Conservation (phyloP, 2,888 invertebrate species). For the Carterocephalus palaemon region DNA sequence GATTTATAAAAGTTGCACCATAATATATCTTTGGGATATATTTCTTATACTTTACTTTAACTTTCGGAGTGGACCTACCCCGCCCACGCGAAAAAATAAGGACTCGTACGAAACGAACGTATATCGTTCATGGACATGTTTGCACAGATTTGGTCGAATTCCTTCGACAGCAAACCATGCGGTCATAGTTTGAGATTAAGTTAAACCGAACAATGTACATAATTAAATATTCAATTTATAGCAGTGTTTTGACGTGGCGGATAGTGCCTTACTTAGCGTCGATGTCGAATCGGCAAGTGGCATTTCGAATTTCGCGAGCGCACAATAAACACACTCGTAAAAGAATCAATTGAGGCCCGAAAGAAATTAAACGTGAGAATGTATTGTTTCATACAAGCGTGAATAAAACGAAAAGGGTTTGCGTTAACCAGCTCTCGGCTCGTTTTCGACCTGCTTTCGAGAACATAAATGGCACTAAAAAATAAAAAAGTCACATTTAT, state of each 20-base stretch:
- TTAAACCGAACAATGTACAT: too few species aligned
- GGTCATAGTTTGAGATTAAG: too few species aligned
- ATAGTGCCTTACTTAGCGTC: slow-evolving; percentile 5
- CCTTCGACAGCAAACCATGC: too few species aligned
- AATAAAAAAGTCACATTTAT: slow-evolving; percentile 70
- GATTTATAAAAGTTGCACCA: too few species aligned
- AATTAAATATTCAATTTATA: slow-evolving; percentile 1
- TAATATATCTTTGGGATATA: too few species aligned
- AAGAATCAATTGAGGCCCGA: slow-evolving; percentile 74
- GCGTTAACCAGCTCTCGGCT: slow-evolving; percentile 73
- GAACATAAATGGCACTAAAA: slow-evolving; percentile 72
- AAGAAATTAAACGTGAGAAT: slow-evolving; percentile 79
- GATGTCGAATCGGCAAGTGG: slow-evolving; percentile 45
- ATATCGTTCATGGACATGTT: too few species aligned
- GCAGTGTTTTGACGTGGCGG: not conserved
- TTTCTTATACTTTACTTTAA: too few species aligned
- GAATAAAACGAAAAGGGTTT: slow-evolving; percentile 71
- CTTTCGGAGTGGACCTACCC: too few species aligned
- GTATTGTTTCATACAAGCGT: slow-evolving; percentile 75
- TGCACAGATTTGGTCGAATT: too few species aligned
- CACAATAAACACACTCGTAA: slow-evolving; percentile 78
- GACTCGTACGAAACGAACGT: too few species aligned
- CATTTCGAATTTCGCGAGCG: slow-evolving; percentile 66
- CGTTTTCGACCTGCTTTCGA: slow-evolving; percentile 74
- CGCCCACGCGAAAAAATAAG: too few species aligned